Evolutionary conservation across 2,888 invertebrate species (phyloP).

Genomic region (Cosmia pyralina): DNA sequence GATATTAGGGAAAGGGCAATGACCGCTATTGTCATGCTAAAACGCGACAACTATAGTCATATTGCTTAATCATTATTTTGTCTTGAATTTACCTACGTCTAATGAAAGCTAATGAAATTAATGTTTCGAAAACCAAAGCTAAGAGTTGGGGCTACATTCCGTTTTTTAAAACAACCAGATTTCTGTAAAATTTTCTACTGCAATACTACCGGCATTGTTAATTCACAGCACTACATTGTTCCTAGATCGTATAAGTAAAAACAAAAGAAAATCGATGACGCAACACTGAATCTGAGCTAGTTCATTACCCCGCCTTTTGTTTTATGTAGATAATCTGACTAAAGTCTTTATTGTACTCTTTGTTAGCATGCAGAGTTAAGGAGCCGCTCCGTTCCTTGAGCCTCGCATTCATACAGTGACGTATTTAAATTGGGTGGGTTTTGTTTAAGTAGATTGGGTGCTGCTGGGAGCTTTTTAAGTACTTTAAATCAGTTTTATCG

Average conservation of each 20-base stretch:
- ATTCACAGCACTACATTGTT: constrained; percentile 44
- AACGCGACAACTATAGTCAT: too few relatives aligned
- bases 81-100: neutral
- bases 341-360: constrained; percentile 61
- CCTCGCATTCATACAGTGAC: constrained; percentile 52
- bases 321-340: constrained; percentile 63
- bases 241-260: constrained; percentile 33
- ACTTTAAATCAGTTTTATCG: constrained; percentile 21
- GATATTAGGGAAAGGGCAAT: too few relatives aligned
- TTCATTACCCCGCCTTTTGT: constrained; percentile 67
- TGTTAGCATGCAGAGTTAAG: constrained; percentile 60
- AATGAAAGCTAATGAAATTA: neutral
- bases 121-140: too few relatives aligned
- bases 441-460: constrained; percentile 54
- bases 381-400: constrained; percentile 44
- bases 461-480: constrained; percentile 40
- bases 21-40: too few relatives aligned
- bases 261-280: constrained; percentile 68
- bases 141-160: too few relatives aligned
- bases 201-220: constrained; percentile 7
- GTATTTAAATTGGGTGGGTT: constrained; percentile 62
- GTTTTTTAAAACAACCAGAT: neutral
- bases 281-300: constrained; percentile 58
- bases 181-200: constrained; percentile 1
- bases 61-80: too few relatives aligned